Percentiles rank a stretch among this genome's conserved stretches.
phyloP scores from a whole-genome alignment of 1,140 invertebrate genomes.

The Rhopalosiphum padi region DNA sequence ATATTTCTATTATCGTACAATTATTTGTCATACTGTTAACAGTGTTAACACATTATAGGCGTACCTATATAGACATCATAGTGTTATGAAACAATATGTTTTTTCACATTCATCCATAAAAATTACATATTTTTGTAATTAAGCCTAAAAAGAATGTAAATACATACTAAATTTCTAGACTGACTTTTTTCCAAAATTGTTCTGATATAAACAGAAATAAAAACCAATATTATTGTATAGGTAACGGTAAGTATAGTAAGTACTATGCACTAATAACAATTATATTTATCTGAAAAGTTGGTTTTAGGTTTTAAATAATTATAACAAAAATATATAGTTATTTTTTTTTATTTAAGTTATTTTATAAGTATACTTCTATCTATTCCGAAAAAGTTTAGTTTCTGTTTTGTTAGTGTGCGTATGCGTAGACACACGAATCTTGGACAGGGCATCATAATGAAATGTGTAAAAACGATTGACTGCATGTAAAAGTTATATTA shows the following conservation, averaged over 20 bases:
- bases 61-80: too few species aligned
- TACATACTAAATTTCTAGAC: too few species aligned
- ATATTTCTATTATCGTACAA: too few species aligned
- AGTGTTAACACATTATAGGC: too few species aligned
- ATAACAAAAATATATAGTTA: too few species aligned
- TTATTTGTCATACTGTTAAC: too few species aligned
- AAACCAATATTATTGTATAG: neutral
- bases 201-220: neutral
- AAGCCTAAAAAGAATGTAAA: too few species aligned
- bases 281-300: neutral
- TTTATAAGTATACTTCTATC: neutral
- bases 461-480: neutral
- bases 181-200: neutral
- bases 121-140: too few species aligned
- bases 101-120: too few species aligned
- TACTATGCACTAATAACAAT: neutral
- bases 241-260: too few species aligned
- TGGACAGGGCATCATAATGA: neutral
- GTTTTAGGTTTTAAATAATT: neutral
- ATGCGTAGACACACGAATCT: neutral
- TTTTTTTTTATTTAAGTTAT: neutral
- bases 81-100: too few species aligned
- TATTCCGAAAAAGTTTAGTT: neutral
- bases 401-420: neutral
- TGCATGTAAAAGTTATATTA: neutral